Conservation (phyloP, 2,113 vertebrate genomes). For the Dendrocopos noguchii region DNA sequence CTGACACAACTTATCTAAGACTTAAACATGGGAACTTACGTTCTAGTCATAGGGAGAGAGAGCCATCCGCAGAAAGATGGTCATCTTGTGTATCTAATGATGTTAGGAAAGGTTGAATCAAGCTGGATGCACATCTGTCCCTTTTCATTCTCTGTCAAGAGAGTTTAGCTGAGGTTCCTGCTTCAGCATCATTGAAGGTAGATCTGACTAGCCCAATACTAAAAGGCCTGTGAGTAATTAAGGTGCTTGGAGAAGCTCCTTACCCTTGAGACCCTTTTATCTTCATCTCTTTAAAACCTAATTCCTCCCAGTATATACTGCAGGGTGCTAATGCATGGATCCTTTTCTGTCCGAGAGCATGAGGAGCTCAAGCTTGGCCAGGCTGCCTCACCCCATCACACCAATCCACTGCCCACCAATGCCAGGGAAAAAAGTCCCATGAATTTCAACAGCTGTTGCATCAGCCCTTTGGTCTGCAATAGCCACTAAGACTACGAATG, state of each 20-base stretch:
- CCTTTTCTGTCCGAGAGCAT: not conserved
- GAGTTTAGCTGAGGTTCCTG: not conserved
- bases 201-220: not conserved
- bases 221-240: not conserved
- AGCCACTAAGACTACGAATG: not conserved
- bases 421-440: not conserved
- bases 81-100: not conserved
- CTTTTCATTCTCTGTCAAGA: not conserved
- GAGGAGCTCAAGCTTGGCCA: not conserved
- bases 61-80: not conserved
- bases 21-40: not conserved
- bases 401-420: fast-evolving
- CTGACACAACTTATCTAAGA: not conserved
- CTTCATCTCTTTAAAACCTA: not conserved
- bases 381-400: not conserved
- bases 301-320: not conserved
- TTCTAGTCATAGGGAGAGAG: not conserved
- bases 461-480: not conserved
- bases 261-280: not conserved
- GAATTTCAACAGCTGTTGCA: not conserved
- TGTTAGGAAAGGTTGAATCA: not conserved
- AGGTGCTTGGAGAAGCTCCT: not conserved
- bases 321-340: not conserved
- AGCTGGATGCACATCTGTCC: not conserved
- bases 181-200: not conserved